A percentile compares a stretch with the other conserved stretches of the same genome.
Conservation (phyloP, 2,888 invertebrate species). For the Aradus depressus region DNA sequence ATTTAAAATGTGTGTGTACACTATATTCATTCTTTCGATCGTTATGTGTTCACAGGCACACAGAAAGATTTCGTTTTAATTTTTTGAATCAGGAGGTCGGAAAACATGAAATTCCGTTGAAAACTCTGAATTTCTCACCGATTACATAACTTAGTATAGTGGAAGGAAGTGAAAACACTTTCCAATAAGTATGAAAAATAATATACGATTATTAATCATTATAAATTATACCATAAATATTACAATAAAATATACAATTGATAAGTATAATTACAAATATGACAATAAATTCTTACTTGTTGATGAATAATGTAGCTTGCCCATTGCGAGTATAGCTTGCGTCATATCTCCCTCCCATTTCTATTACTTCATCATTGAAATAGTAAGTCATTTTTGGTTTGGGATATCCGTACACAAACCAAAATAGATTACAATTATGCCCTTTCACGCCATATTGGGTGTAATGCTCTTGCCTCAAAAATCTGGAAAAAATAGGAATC, state of each 20-base stretch:
- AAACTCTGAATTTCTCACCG: too few relatives aligned
- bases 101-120: too few relatives aligned
- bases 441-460: conserved; percentile 86
- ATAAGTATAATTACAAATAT: background rate
- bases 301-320: conserved; percentile 78
- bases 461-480: conserved; percentile 76
- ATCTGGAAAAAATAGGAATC: conserved; percentile 39
- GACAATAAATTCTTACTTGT: conserved; percentile 48
- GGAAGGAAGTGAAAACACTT: too few relatives aligned
- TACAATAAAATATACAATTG: background rate
- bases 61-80: too few relatives aligned
- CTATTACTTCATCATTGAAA: conserved; percentile 71
- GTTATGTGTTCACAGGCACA: too few relatives aligned
- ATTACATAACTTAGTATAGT: too few relatives aligned
- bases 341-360: conserved; percentile 73
- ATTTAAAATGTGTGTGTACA: too few relatives aligned
- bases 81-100: too few relatives aligned
- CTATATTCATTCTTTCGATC: too few relatives aligned
- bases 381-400: conserved; percentile 86
- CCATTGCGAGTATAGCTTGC: conserved; percentile 82
- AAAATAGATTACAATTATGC: conserved; percentile 78
- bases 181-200: too few relatives aligned
- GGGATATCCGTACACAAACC: conserved; percentile 94
- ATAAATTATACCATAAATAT: background rate
- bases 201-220: background rate